Percentiles rank a stretch among this genome's conserved stretches.
phyloP scores from a whole-genome alignment of 2,888 invertebrate species.

The Chorisops tibialis region DNA sequence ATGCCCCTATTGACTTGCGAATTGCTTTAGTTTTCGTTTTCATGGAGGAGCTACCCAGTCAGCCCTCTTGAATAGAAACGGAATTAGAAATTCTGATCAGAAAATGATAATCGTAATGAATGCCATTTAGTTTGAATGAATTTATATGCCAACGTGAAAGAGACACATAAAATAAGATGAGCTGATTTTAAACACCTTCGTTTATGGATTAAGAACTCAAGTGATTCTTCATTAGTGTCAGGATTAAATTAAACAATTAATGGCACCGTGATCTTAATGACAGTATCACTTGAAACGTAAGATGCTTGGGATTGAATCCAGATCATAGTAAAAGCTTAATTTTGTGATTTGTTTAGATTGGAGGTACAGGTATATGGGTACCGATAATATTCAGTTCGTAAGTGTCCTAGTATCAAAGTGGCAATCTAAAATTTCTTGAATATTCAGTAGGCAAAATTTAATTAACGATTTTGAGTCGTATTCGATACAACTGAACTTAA shows the following conservation, averaged over 20 bases:
- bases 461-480: no score
- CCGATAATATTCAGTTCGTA: no score
- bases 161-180: conserved; percentile 2
- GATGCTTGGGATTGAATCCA: no score
- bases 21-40: neutral
- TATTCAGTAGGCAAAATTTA: no score
- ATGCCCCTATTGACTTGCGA: conserved; percentile 18
- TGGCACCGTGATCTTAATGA: no score
- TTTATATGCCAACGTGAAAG: conserved; percentile 7
- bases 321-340: no score
- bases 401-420: no score
- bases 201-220: conserved; percentile 12
- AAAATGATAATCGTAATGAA: conserved; percentile 32
- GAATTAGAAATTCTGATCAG: conserved; percentile 33
- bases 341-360: no score
- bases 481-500: no score
- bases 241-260: conserved; percentile 32
- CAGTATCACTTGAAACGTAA: no score
- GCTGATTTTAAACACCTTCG: conserved; percentile 7
- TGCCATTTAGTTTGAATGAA: conserved; percentile 1
- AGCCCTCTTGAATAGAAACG: conserved; percentile 19
- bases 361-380: no score
- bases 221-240: conserved; percentile 18
- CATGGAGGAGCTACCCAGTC: neutral
- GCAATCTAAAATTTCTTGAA: no score